Evolutionary conservation across 2,797 vertebrate species (phyloP).

Genomic region (Sciurus vulgaris): DNA sequence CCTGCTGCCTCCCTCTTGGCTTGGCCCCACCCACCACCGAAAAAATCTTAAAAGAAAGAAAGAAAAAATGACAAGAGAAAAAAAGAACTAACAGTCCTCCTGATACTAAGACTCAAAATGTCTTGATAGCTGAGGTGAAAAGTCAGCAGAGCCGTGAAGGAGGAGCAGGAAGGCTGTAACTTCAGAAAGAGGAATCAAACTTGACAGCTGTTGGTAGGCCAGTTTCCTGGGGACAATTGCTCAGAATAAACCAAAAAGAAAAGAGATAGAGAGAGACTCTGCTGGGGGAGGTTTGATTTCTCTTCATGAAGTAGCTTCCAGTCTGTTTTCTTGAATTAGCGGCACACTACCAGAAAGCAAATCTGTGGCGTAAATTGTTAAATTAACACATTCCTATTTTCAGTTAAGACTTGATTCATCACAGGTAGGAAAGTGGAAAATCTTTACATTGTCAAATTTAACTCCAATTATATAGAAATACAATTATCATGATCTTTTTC

Average conservation of each 20-base stretch:
- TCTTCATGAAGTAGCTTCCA: background rate
- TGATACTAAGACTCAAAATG: background rate
- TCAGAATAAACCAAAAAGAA: slow-evolving; percentile 42
- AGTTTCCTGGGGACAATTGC: slow-evolving; percentile 58
- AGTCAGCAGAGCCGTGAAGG: background rate
- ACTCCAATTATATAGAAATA: background rate
- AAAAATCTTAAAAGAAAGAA: background rate
- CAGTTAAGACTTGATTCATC: background rate
- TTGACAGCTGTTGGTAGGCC: background rate
- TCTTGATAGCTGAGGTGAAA: background rate
- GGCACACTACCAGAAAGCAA: background rate
- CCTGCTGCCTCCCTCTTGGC: background rate
- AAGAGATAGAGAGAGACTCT: background rate
- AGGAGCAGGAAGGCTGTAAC: slow-evolving; percentile 37
- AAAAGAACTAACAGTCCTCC: background rate
- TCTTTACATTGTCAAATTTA: background rate
- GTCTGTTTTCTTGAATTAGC: background rate
- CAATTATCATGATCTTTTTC: background rate
- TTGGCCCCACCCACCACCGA: background rate
- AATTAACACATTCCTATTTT: slow-evolving; percentile 60
- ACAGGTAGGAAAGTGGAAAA: background rate
- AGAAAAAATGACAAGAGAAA: too few species aligned
- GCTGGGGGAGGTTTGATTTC: background rate
- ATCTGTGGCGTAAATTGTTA: background rate
- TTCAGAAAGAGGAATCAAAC: slow-evolving; percentile 50